Evolutionary conservation across 2,797 vertebrate species (phyloP).

Genomic region (Erethizon dorsatum): DNA sequence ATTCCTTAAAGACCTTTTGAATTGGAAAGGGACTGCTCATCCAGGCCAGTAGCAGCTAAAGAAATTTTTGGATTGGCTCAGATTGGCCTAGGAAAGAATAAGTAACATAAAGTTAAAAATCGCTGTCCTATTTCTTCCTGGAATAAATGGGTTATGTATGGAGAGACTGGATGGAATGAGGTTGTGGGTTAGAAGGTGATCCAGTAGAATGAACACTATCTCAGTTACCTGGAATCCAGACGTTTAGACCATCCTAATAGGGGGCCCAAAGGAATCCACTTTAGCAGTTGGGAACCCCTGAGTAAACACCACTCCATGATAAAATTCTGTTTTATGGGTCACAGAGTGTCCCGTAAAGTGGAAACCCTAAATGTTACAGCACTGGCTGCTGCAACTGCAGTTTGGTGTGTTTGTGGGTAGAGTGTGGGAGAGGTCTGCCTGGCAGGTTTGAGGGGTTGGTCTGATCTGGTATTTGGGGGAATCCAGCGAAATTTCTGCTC

Average conservation of each 20-base stretch:
- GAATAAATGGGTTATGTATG: background rate
- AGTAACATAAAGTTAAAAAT: background rate
- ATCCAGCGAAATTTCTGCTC: background rate
- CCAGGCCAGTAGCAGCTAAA: background rate
- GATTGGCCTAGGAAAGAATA: background rate
- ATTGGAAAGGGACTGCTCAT: background rate
- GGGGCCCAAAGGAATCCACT: background rate
- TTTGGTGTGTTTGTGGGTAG: background rate
- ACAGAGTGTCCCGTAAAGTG: slow-evolving; percentile 16
- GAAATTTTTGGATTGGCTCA: background rate
- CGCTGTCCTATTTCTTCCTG: background rate
- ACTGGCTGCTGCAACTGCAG: background rate
- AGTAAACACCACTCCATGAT: background rate
- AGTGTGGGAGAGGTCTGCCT: background rate
- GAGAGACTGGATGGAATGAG: background rate
- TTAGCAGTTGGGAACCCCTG: background rate
- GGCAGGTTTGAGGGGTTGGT: background rate
- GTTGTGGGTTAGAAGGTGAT: background rate
- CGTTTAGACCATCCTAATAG: background rate
- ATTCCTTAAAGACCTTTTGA: background rate
- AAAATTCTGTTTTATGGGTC: slow-evolving; percentile 44
- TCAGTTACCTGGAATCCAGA: background rate
- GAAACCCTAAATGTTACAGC: slow-evolving; percentile 26
- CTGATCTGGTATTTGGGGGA: background rate
- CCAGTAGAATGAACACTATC: background rate